These are phyloP conservation scores for Crotalus horridus DNA, from an alignment of 2,113 vertebrate species.

Conservation along the genomic window DNA sequence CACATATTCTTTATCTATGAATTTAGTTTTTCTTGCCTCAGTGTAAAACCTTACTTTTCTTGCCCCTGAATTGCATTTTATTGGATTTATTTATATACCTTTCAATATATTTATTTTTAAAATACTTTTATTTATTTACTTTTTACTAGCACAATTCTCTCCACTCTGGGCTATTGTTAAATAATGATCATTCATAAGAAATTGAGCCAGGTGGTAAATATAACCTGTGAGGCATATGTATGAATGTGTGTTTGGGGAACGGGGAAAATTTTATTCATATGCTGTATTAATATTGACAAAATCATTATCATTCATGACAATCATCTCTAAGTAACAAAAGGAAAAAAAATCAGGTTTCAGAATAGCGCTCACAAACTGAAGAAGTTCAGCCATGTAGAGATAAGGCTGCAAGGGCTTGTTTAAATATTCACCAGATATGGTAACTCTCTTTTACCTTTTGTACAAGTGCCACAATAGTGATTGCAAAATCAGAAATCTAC, in stretches of 20 bases:
- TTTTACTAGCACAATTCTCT: not conserved
- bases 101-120: not conserved
- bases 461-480: not conserved
- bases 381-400: not conserved
- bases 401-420: not conserved
- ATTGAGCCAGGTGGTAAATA: constrained; percentile 19
- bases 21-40: not conserved
- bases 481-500: not conserved
- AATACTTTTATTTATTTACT: not conserved
- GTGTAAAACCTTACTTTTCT: not conserved
- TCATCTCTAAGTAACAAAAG: not conserved
- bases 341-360: not conserved
- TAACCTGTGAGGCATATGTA: constrained; percentile 14
- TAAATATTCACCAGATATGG: not conserved
- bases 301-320: not conserved
- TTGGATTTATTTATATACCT: not conserved
- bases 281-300: constrained; percentile 1
- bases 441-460: not conserved
- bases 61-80: not conserved
- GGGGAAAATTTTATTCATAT: not conserved
- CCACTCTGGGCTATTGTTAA: constrained; percentile 9
- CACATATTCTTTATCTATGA: not conserved
- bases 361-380: not conserved
- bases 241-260: not conserved
- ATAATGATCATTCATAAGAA: constrained; percentile 19